Evolutionary conservation across 1,140 invertebrate genomes (phyloP), one percentile per base, ranked within the genome.

Genomic region (Helicorthomorpha holstii): DNA sequence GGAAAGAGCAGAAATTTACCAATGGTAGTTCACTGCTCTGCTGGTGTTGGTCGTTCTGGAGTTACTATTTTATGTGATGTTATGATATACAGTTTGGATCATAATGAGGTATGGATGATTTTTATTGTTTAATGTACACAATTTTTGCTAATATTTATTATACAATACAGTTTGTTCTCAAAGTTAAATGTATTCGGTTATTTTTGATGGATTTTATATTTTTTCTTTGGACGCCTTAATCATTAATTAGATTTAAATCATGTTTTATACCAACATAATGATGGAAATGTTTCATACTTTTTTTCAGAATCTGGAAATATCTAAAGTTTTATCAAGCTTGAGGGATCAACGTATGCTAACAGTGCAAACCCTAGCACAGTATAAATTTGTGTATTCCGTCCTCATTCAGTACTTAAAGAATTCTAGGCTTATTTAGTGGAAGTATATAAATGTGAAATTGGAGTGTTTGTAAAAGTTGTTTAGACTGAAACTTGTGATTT

Each of bases 321-420:
- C 83, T 0, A 74, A 81, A 51, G 80, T 84, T 0, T 75, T 89
- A 26, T 74, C 73, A 26, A 70, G 82, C 53, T 72, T 89, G 22
- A 74, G 88, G 43, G 79, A 85, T 59, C 86, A 92, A 63, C 70
- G 88, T 49, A 86, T 88, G 65, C 76, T 80, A 58, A 82, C 89
- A 66, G 80, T 92, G 46, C 84, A 88, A 68, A 87, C 84, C 42
- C 73, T 88, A 44, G 79, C 83, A 47, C 87, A 91, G 66, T 93
- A 92, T 69, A 78, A 80, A 60, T 90, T 91, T 66, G 79, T 91
- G n/a, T 85, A 91, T 62, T 78, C 79, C 59, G 72, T 88, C 27
- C 71, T 93, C 19, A 79, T 87, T 48, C 79, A 83, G 56, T 90
- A 91, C 67, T 66, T 91, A 41, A 85, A 85, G 60, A 82, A 85